Evolutionary conservation across 2,113 vertebrate species (phyloP), one percentile per base, ranked within the genome.

Genomic region (Embiotoca jacksoni): DNA sequence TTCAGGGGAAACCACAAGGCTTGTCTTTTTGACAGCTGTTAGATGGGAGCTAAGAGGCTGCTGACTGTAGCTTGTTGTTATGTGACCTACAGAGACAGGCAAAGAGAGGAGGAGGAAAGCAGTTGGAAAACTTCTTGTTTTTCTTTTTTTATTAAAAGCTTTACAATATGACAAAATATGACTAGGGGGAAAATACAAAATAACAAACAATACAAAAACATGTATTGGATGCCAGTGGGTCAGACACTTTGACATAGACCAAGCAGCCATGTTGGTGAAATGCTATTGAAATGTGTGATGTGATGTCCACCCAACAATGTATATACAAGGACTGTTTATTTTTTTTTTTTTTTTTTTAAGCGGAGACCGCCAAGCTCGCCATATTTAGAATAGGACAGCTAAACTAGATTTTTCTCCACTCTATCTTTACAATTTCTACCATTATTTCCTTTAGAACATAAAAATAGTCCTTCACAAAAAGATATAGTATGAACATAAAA

Each of bases 41-140:
- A 90, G 88, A 91, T 93, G 94, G 92, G 93, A 92, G 95, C 96
- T 97, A 98, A 94, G 96, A 97, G 93, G 96, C 95, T 94, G 96
- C 94, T 93, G 97, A 97, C 91, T 97, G 96, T 92, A 98, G 96
- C 95, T 97, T 99, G 97, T 99, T 98, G 97, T 97, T 98, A 96
- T 98, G 96, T 94, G 97, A 98, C 96, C 97, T 99, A 96, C 88
- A 95, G 95, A 96, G 75, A 91, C 10, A 85, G 94, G 93, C 92
- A 95, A 95, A 95, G 68, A 90, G 82, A 92, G 84, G 83, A 86
- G 79, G 78, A 88, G 83, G 75, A 91, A 87, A 89, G 88, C 67
- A 33, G 73, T 86, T 85, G 86, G 86, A 91, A 86, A 78, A 85
- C 75, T 53, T 93, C 90, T 58, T 59, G 91, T 92, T 94, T 91